Evolutionary conservation across 2,888 invertebrate species (phyloP).

Genomic region (Kryphioiulus occultus): DNA sequence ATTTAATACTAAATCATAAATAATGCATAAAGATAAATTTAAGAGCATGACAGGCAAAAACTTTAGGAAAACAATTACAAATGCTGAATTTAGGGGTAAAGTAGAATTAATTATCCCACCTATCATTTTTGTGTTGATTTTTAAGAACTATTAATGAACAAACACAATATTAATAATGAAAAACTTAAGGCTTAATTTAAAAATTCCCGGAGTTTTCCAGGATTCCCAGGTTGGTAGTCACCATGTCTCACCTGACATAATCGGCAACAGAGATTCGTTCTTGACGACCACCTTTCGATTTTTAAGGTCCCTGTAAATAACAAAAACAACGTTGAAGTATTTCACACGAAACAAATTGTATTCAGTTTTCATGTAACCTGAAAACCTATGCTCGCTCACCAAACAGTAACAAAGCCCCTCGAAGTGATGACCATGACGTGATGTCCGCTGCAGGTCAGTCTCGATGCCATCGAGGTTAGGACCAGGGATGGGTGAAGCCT

Average conservation of each 20-base stretch:
- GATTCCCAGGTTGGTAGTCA: too few relatives aligned
- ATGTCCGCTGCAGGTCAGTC: constrained; percentile 66
- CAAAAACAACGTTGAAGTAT: background rate
- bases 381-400: constrained; percentile 57
- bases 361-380: background rate
- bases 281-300: constrained; percentile 68
- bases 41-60: too few relatives aligned
- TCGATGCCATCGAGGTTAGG: constrained; percentile 69
- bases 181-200: too few relatives aligned
- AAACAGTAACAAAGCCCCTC: constrained; percentile 67
- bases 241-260: constrained; percentile 59
- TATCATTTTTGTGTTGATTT: too few relatives aligned
- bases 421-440: constrained; percentile 69
- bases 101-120: too few relatives aligned
- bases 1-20: too few relatives aligned
- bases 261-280: constrained; percentile 69
- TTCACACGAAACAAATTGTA: background rate
- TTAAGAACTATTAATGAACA: too few relatives aligned
- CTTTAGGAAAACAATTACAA: too few relatives aligned
- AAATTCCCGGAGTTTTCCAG: too few relatives aligned
- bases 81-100: too few relatives aligned
- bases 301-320: constrained; percentile 67
- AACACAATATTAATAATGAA: too few relatives aligned
- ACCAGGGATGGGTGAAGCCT: constrained; percentile 68
- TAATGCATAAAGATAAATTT: too few relatives aligned